Base-by-base conservation (phyloP, 2,797 vertebrate genomes). In the Crenuchus spilurus region DNA sequence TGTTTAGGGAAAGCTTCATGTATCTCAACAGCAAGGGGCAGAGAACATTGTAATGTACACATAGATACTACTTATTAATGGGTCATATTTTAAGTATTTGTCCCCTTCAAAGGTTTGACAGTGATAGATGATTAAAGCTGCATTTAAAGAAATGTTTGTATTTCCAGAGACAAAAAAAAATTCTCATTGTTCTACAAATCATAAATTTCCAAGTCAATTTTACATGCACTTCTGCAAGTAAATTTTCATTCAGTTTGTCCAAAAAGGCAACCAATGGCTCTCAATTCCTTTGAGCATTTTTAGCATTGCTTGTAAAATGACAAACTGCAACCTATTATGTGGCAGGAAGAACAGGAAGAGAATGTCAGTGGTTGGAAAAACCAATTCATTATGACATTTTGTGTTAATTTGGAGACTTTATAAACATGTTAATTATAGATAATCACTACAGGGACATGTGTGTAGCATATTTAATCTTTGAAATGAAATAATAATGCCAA, bases 321-420 rank as follows among this genome's bases (percentile, higher is more conserved):
- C 82, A 87, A 90, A 87, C 75, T 80, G 79, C 70, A 82, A 83
- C 78, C 88, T 88, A 86, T 84, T 89, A 84, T 85, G 83, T 86
- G 86, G 87, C 87, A 91, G 86, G 80, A 91, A 79, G 80, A 66
- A 72, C 60, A 80, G 88, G 76, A 86, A 60, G 84, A 86, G 84
- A 87, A 88, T 82, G 87, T 80, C 76, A 86, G 83, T 80, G 87
- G 87, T 87, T 80, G 86, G 87, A 82, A 81, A 80, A 83, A 73
- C 64, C 69, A 75, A 80, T 83, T 76, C 79, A 68, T 84, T 81
- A 75, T 69, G 77, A 81, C 64, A 60, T 79, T 82, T 68, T 78
- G 69, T 81, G 79, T 78, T 62, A 37, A 54, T 75, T 74, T 68
- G 13, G 52, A 77, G 78, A 78, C 75, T 77, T 84, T 78, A 75